Percentiles rank a stretch among this genome's conserved stretches.
Evolutionary conservation across 2,888 invertebrate genomes (phyloP).

Genomic region (Chrysolina haemoptera): DNA sequence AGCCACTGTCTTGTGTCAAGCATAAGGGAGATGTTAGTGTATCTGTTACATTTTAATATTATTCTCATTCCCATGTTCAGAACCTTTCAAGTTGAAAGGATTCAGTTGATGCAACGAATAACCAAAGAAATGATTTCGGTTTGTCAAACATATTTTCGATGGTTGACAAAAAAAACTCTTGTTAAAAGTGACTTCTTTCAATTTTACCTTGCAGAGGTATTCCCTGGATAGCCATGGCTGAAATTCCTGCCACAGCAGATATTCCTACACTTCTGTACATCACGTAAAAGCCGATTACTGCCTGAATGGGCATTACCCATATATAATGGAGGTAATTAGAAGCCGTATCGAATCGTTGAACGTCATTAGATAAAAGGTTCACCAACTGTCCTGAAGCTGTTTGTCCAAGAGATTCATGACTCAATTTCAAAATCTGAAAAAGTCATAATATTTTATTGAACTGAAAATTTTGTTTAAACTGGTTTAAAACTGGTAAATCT

Average conservation of each 20-base stretch:
- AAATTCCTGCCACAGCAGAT: constrained; percentile 76
- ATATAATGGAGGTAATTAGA: constrained; percentile 81
- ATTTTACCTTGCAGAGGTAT: constrained; percentile 71
- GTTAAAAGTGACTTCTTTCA: background rate
- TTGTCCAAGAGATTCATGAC: constrained; percentile 81
- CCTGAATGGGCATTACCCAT: constrained; percentile 86
- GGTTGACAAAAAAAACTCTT: too few species aligned
- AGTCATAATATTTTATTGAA: too few species aligned
- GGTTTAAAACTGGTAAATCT: too few species aligned
- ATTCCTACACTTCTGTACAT: constrained; percentile 73
- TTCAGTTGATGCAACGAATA: too few species aligned
- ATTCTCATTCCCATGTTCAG: too few species aligned
- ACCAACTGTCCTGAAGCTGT: constrained; percentile 89
- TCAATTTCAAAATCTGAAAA: constrained; percentile 75
- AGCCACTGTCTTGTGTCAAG: too few species aligned
- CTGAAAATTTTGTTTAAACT: too few species aligned
- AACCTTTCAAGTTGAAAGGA: too few species aligned
- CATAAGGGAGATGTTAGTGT: too few species aligned
- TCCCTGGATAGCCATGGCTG: constrained; percentile 72
- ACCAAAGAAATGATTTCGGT: background rate
- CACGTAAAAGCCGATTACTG: constrained; percentile 76
- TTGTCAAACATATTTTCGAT: background rate
- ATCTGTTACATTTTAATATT: too few species aligned
- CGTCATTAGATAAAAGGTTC: constrained; percentile 89
- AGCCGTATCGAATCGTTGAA: constrained; percentile 84